phyloP scores from a whole-genome alignment of 2,888 invertebrate genomes.

The Drosophila tanythrix region DNA sequence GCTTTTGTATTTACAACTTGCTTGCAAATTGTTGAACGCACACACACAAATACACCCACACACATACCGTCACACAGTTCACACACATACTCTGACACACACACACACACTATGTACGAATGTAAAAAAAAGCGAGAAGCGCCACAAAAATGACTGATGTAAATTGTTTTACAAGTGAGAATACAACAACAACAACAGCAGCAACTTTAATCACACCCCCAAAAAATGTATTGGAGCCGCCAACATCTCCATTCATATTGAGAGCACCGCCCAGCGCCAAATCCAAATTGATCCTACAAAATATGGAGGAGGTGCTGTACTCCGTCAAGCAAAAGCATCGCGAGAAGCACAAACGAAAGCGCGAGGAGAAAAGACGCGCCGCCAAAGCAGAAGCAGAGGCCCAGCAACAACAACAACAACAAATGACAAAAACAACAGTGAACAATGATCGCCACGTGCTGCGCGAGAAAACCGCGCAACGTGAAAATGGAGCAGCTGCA shows the following conservation, averaged over 20 bases:
- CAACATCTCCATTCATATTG: conserved; percentile 75
- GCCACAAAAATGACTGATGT: conserved; percentile 75
- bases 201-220: conserved; percentile 45
- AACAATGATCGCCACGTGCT: conserved; percentile 55
- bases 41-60: conserved; percentile 39
- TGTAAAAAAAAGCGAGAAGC: conserved; percentile 35
- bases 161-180: conserved; percentile 75
- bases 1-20: conserved; percentile 59
- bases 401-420: conserved; percentile 18
- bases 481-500: conserved; percentile 60
- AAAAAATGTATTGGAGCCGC: conserved; percentile 57
- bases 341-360: conserved; percentile 82
- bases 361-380: conserved; percentile 81
- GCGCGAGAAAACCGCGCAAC: conserved; percentile 66
- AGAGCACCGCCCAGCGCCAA: conserved; percentile 80
- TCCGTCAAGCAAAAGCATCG: conserved; percentile 84
- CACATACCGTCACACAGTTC: conserved; percentile 31
- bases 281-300: conserved; percentile 83
- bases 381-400: conserved; percentile 64
- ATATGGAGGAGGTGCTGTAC: conserved; percentile 84
- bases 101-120: conserved; percentile 50
- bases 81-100: conserved; percentile 37
- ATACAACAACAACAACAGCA: conserved; percentile 41
- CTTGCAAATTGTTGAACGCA: conserved; percentile 56
- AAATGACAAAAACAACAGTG: conserved; percentile 21